These are phyloP conservation scores for Meles meles DNA, from an alignment of 2,113 vertebrate genomes.

Conservation along the genomic window DNA sequence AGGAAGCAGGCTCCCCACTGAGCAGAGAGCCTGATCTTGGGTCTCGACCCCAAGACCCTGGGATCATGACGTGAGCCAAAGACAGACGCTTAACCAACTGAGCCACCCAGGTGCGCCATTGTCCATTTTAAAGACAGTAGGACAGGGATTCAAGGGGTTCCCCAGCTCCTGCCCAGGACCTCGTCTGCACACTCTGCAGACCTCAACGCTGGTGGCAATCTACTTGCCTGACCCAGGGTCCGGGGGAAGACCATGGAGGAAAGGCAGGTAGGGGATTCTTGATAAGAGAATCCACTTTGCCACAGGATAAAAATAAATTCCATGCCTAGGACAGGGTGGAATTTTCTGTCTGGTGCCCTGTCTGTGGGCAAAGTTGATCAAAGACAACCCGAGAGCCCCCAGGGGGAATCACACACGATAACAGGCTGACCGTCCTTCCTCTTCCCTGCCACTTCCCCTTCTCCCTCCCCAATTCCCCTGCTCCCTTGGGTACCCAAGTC, in stretches of 20 bases:
- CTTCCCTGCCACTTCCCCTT: neutral
- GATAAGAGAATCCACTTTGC: neutral
- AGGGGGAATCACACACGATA: neutral
- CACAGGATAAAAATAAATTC: neutral
- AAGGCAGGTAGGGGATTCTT: neutral
- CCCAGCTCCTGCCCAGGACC: neutral
- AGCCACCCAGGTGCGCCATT: too few relatives aligned
- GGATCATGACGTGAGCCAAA: too few relatives aligned
- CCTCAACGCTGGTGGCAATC: neutral
- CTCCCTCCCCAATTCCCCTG: too few relatives aligned
- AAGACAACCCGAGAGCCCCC: neutral
- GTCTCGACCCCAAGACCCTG: neutral
- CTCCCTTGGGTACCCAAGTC: too few relatives aligned
- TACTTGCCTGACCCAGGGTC: neutral
- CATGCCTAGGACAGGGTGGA: neutral
- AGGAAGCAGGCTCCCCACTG: neutral
- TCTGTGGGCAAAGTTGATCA: neutral
- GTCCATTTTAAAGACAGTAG: neutral
- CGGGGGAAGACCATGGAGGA: neutral
- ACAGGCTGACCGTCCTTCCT: neutral
- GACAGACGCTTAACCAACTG: too few relatives aligned
- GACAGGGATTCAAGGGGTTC: neutral
- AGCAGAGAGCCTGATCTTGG: neutral
- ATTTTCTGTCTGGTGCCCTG: neutral
- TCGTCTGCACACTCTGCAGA: neutral